phyloP scores from a whole-genome alignment of 1,140 invertebrate species.

The Trichomalopsis sarcophagae region DNA sequence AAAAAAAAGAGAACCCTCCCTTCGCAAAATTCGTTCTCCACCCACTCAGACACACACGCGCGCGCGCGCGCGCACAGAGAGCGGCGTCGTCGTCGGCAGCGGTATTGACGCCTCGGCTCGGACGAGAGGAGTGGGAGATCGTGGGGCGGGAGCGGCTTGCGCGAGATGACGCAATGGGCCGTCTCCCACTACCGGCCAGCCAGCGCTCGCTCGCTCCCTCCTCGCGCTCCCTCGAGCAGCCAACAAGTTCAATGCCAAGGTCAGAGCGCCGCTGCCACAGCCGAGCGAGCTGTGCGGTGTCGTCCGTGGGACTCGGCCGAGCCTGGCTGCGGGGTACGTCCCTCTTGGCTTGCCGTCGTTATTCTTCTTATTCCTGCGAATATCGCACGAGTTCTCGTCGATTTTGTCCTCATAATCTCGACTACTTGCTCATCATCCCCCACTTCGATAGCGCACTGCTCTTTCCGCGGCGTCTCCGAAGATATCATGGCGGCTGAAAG shows the following conservation, averaged over 20 bases:
- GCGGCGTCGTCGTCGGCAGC: neutral
- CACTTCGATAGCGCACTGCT: neutral
- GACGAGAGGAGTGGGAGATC: neutral
- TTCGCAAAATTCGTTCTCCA: no score
- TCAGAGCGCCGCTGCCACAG: slow-evolving; percentile 60
- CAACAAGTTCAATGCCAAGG: slow-evolving; percentile 73
- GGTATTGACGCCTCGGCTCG: slow-evolving; percentile 24
- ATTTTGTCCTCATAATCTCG: neutral
- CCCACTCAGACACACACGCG: neutral
- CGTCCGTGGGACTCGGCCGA: slow-evolving; percentile 63
- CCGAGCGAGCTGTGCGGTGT: slow-evolving; percentile 59
- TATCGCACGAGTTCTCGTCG: no score
- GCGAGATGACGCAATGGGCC: slow-evolving; percentile 69
- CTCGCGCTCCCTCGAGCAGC: slow-evolving; percentile 40
- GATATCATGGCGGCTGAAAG: no score
- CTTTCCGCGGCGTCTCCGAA: no score
- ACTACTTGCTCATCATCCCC: neutral
- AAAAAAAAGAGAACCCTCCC: no score
- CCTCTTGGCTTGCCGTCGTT: neutral
- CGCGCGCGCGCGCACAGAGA: neutral
- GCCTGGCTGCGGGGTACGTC: slow-evolving; percentile 35
- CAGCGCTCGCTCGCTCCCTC: neutral
- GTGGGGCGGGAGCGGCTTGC: slow-evolving; percentile 64
- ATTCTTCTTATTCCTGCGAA: neutral
- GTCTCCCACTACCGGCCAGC: slow-evolving; percentile 30